phyloP scores from a whole-genome alignment of 2,113 vertebrate genomes.

The Syngnathus typhle region DNA sequence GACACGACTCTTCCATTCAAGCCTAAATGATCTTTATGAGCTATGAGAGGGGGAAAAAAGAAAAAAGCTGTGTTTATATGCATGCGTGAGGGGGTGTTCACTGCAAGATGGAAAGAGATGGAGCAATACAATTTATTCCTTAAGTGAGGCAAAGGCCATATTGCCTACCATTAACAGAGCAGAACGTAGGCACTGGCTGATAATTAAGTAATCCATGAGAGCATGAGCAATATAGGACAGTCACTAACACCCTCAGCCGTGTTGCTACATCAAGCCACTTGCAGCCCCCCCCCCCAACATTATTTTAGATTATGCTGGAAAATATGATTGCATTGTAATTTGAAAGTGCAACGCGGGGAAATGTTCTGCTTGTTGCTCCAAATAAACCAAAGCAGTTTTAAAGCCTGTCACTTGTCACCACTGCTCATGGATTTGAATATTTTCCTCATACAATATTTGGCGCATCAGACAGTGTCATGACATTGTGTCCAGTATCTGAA shows the following conservation, averaged over 20 bases:
- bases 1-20: constrained; percentile 60
- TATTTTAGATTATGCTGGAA: constrained; percentile 64
- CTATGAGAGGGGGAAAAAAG: constrained; percentile 41
- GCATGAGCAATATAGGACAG: constrained; percentile 71
- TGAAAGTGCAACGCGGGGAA: constrained; percentile 56
- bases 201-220: constrained; percentile 76
- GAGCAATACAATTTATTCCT: constrained; percentile 73
- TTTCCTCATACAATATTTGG: neutral
- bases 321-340: constrained; percentile 68
- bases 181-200: constrained; percentile 65
- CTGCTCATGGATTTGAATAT: constrained; percentile 31
- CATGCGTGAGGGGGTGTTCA: constrained; percentile 55
- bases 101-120: constrained; percentile 62
- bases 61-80: constrained; percentile 55
- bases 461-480: too few relatives aligned
- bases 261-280: constrained; percentile 53
- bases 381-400: constrained; percentile 52
- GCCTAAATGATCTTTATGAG: constrained; percentile 67
- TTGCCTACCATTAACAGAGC: constrained; percentile 70
- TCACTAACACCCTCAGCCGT: constrained; percentile 65
- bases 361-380: constrained; percentile 53
- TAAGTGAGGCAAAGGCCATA: constrained; percentile 70
- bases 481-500: neutral
- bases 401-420: constrained; percentile 39
- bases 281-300: constrained; percentile 39